Percentiles rank a stretch among this genome's conserved stretches.
Evolutionary conservation across 2,113 vertebrate genomes (phyloP).

Genomic region (Calyptommatus sinebrachiatus): DNA sequence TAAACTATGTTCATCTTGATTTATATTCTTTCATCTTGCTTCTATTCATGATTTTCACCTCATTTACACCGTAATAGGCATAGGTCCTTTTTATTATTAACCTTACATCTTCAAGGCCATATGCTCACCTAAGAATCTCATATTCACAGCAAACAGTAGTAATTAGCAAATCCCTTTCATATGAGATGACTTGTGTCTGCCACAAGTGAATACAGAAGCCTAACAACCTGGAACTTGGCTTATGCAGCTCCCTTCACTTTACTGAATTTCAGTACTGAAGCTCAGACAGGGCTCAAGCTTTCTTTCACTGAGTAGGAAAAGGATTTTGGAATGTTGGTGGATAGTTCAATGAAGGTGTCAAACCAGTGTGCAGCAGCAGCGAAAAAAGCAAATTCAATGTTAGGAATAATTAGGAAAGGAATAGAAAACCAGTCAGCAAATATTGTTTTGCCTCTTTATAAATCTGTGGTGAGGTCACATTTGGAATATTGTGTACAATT

Average conservation of each 20-base stretch:
- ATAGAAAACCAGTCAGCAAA: no score
- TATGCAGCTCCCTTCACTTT: constrained; percentile 10
- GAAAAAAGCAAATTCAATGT: no score
- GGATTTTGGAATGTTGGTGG: no score
- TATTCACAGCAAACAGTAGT: constrained; percentile 15
- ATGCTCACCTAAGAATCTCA: constrained; percentile 15
- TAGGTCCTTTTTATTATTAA: constrained; percentile 1
- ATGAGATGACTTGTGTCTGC: constrained; percentile 23
- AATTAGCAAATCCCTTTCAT: constrained; percentile 31
- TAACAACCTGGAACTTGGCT: constrained; percentile 12
- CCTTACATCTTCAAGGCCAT: constrained; percentile 3
- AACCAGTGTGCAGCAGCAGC: no score
- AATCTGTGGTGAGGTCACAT: no score
- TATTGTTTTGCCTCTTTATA: no score
- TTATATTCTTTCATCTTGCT: constrained; percentile 5
- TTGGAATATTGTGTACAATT: no score
- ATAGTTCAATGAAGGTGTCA: no score
- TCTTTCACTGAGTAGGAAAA: no score
- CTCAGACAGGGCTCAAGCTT: no score
- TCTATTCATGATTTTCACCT: not conserved
- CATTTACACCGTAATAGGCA: not conserved
- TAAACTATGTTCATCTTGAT: not conserved
- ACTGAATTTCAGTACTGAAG: constrained; percentile 11
- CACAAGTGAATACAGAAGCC: not conserved
- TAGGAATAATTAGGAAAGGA: no score